Base-by-base conservation (phyloP, 2,888 invertebrate genomes). In the Xestia c-nigrum region DNA sequence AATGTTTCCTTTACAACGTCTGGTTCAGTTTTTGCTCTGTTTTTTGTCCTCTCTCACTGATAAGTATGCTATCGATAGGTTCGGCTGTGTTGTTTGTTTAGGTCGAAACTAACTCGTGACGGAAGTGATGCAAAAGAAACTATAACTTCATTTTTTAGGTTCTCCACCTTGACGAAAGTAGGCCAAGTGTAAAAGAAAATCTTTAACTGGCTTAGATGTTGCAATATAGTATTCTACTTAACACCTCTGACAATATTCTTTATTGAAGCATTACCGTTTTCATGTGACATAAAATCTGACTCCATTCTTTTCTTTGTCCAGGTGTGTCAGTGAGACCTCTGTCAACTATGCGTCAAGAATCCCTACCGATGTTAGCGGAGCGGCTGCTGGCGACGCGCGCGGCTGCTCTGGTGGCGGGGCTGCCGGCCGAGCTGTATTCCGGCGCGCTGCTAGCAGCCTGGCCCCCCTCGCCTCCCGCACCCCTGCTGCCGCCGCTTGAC, bases 361-460 rank as follows among this genome's bases (percentile, higher is more conserved):
- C 96, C 31, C 91, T 96, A 72, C 96, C 96, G 85, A 95, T 96
- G 96, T 85, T 96, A 86, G 96, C 96, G 78, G 96, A 96, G 91
- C 91, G 97, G 90, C 95, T 93, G 97, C 97, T 89, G 95, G 97
- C 89, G 93, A 97, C 86, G 86, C 97, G 91, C 87, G 97, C 91
- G 82, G 97, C 93, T 75, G 97, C 93, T 85, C 95, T 93, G 93
- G 97, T 96, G 81, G 97, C 97, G 3, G 97, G 97, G 6, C 93
- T 98, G 63, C 97, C 97, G 12, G 97, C 97, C 19, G 97, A 97
- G 74, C 95, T 98, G 79, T 98, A 97, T 93, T 97, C 97, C 65
- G 97, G 97, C 59, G 97, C 97, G 47, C 95, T 97, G 83, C 96
- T 97, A 74, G 96, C 97, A 40, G 97, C 97, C 86, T 96, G 96